Evolutionary conservation across 2,888 invertebrate genomes (phyloP).

Genomic region (Biston betularia): DNA sequence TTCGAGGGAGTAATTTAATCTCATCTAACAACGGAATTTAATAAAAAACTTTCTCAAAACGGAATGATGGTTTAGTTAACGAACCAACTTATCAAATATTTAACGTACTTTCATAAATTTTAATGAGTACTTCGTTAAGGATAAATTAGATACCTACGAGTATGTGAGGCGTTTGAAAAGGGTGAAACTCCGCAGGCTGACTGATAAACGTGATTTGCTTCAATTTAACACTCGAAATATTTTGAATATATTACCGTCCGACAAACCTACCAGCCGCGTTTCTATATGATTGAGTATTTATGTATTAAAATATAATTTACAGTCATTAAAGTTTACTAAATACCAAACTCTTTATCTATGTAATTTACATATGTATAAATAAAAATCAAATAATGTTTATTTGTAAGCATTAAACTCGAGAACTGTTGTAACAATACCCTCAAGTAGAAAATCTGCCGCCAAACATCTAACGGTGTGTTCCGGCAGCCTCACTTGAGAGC

Average conservation of each 20-base stretch:
- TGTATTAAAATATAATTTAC: not conserved
- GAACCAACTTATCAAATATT: constrained; percentile 34
- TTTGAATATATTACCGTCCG: constrained; percentile 55
- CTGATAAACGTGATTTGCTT: constrained; percentile 43
- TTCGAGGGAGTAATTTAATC: constrained; percentile 19
- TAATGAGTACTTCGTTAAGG: constrained; percentile 33
- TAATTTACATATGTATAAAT: too few relatives aligned
- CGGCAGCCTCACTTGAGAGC: too few relatives aligned
- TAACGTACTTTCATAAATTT: constrained; percentile 32
- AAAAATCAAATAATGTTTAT: too few relatives aligned
- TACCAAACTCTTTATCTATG: too few relatives aligned
- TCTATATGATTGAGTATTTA: not conserved
- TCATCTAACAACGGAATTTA: constrained; percentile 24
- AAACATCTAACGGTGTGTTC: too few relatives aligned
- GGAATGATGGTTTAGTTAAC: constrained; percentile 31
- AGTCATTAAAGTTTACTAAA: not conserved
- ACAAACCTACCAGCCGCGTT: constrained; percentile 17
- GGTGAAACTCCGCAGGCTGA: constrained; percentile 30
- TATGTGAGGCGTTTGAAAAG: constrained; percentile 24
- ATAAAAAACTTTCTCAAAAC: constrained; percentile 28
- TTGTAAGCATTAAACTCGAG: too few relatives aligned
- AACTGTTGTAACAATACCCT: too few relatives aligned
- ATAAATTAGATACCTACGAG: constrained; percentile 32
- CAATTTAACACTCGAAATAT: constrained; percentile 52
- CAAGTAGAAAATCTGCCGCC: too few relatives aligned